Evolutionary conservation across 2,797 vertebrate genomes (phyloP).

Genomic region (Melanotaenia maccullochi): DNA sequence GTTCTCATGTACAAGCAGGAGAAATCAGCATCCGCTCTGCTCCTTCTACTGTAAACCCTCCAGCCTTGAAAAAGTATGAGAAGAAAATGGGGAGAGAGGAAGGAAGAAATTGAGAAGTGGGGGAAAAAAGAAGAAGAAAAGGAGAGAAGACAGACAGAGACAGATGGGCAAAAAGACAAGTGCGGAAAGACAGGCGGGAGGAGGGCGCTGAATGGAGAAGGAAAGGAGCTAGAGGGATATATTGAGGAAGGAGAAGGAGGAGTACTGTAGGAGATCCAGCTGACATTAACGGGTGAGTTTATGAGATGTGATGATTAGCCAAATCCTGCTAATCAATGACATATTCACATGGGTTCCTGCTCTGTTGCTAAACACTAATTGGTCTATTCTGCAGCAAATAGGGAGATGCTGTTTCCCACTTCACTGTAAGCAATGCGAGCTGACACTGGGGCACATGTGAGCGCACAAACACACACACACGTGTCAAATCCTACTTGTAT

Average conservation of each 20-base stretch:
- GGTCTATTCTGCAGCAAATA: constrained; percentile 85
- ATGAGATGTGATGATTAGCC: constrained; percentile 85
- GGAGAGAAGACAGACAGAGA: constrained; percentile 66
- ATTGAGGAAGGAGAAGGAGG: constrained; percentile 67
- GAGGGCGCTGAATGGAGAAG: constrained; percentile 65
- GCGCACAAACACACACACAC: constrained; percentile 30
- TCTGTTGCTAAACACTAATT: constrained; percentile 85
- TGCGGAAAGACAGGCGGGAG: constrained; percentile 74
- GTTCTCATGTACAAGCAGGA: constrained; percentile 37
- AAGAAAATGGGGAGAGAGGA: constrained; percentile 67
- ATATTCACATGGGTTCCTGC: constrained; percentile 87
- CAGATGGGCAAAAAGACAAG: constrained; percentile 76
- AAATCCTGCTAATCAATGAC: constrained; percentile 87
- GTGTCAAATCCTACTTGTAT: constrained; percentile 57
- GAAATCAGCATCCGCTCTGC: constrained; percentile 63
- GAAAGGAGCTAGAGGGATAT: constrained; percentile 59
- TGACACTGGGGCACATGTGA: constrained; percentile 70
- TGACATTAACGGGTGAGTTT: constrained; percentile 79
- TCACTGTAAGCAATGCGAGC: constrained; percentile 73
- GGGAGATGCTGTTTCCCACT: constrained; percentile 82
- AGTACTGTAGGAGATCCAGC: constrained; percentile 77
- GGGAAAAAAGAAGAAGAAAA: constrained; percentile 74
- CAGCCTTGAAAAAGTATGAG: constrained; percentile 29
- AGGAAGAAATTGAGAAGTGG: constrained; percentile 74
- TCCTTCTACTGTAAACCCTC: constrained; percentile 68